Conservation (phyloP, 2,113 vertebrate species). For the Galeopterus variegatus region DNA sequence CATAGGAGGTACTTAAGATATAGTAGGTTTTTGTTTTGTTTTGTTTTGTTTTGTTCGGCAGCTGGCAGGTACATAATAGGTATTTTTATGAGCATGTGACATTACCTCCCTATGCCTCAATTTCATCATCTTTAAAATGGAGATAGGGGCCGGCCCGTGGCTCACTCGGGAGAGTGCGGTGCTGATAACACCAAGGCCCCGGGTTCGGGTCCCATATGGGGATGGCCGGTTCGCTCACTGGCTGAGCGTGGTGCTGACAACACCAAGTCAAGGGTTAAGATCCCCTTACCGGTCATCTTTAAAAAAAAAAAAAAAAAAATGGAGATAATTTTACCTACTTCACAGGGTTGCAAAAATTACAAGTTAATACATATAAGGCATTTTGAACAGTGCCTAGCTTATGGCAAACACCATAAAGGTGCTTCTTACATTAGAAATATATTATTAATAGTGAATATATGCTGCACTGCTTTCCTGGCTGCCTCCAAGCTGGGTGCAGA, state of each 20-base stretch:
- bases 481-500: background rate
- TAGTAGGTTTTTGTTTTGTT: background rate
- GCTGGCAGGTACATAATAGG: too few relatives aligned
- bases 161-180: too few relatives aligned
- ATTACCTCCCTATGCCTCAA: background rate
- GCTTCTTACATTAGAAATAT: background rate
- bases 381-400: background rate
- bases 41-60: too few relatives aligned
- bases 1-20: background rate
- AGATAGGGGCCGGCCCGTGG: background rate
- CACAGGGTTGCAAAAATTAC: background rate
- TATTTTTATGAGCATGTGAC: constrained; percentile 18
- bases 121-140: constrained; percentile 45
- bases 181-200: too few relatives aligned
- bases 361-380: background rate
- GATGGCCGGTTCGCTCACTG: too few relatives aligned
- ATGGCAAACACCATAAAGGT: background rate
- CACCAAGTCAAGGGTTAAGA: too few relatives aligned
- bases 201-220: too few relatives aligned
- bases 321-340: too few relatives aligned
- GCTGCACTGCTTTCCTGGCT: background rate
- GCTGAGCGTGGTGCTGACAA: too few relatives aligned
- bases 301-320: too few relatives aligned
- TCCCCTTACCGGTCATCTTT: too few relatives aligned
- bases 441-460: background rate